Conservation (phyloP, 1,140 invertebrate species). For the Drosophila ironensis region DNA sequence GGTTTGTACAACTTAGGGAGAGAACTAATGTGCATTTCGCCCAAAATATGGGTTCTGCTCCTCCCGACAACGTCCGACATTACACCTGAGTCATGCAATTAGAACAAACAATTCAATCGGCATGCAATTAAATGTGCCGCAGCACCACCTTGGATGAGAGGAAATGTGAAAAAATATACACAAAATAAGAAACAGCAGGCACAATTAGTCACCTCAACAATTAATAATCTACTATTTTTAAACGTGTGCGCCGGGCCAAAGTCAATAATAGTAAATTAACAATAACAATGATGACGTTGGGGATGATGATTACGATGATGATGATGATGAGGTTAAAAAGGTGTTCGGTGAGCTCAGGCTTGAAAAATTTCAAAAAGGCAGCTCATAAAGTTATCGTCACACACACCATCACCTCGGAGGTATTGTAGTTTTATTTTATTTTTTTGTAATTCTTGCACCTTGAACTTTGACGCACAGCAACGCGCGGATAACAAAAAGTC, state of each 20-base stretch:
- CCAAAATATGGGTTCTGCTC: too few species aligned
- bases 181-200: slow-evolving; percentile 41
- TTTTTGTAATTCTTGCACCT: slow-evolving; percentile 41
- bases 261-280: background rate
- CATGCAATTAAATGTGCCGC: slow-evolving; percentile 56
- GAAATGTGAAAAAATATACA: slow-evolving; percentile 1
- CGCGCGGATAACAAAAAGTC: too few species aligned
- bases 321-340: slow-evolving; percentile 1
- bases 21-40: too few species aligned
- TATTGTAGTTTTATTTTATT: slow-evolving; percentile 26
- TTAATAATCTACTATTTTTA: slow-evolving; percentile 79
- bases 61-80: too few species aligned
- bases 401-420: slow-evolving; percentile 43
- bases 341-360: slow-evolving; percentile 56
- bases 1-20: too few species aligned
- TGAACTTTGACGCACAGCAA: slow-evolving; percentile 75
- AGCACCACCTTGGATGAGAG: slow-evolving; percentile 28
- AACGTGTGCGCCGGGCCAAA: slow-evolving; percentile 41
- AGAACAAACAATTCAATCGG: slow-evolving; percentile 13
- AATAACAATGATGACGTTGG: slow-evolving; percentile 12
- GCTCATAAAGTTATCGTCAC: slow-evolving; percentile 2
- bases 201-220: slow-evolving; percentile 74
- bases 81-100: slow-evolving; percentile 48
- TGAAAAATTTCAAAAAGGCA: slow-evolving; percentile 33
- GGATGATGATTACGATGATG: too few species aligned